Evolutionary conservation across 2,888 invertebrate species (phyloP).

Genomic region (Galerucella nymphaeae): DNA sequence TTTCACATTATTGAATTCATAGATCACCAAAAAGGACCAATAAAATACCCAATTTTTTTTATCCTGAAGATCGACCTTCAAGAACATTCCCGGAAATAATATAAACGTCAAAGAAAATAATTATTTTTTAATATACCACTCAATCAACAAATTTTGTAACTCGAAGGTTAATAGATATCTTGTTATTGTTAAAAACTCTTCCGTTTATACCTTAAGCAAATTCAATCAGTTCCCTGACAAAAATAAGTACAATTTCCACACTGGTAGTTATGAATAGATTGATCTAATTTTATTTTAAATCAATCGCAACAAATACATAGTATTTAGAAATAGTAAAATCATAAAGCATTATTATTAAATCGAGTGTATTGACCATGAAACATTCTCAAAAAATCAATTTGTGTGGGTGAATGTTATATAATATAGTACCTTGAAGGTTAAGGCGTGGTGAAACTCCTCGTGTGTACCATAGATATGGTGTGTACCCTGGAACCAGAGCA

Average conservation of each 20-base stretch:
- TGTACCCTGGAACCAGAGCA: constrained; percentile 9
- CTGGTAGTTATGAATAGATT: background rate
- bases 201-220: background rate
- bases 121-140: background rate
- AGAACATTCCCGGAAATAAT: background rate
- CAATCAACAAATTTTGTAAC: background rate
- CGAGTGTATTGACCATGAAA: constrained; percentile 25
- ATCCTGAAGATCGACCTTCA: background rate
- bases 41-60: too few species aligned
- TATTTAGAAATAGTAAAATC: background rate
- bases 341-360: constrained; percentile 9
- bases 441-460: constrained; percentile 25
- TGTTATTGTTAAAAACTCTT: background rate
- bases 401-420: constrained; percentile 47
- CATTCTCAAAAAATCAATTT: constrained; percentile 18
- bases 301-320: background rate
- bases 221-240: background rate
- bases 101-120: background rate
- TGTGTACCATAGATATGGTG: too few species aligned
- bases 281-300: background rate
- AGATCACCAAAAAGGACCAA: too few species aligned
- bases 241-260: too few species aligned
- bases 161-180: background rate
- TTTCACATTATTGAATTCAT: too few species aligned
- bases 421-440: constrained; percentile 39